Conservation (phyloP, 2,888 invertebrate species). For the Timema podura region DNA sequence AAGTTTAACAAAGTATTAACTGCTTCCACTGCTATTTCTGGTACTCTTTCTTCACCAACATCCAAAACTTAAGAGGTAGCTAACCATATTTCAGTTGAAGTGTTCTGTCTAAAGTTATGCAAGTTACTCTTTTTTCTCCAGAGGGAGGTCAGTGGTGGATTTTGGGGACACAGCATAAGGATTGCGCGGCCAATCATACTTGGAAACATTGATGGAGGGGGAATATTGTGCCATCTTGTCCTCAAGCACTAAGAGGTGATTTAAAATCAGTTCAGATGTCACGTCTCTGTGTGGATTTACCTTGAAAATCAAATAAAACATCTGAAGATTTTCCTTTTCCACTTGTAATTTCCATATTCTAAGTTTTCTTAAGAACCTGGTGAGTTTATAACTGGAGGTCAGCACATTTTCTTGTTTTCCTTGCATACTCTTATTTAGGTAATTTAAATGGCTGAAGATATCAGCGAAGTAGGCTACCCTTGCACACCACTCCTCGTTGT, state of each 20-base stretch:
- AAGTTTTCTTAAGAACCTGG: no score
- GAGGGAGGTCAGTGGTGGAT: no score
- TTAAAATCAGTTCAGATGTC: neutral
- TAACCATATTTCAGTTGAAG: slow-evolving; percentile 14
- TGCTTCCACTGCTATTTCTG: slow-evolving; percentile 9
- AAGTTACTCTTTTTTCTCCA: no score
- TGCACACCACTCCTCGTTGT: no score
- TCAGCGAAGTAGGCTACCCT: neutral
- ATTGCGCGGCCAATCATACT: slow-evolving; percentile 10
- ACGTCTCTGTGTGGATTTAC: neutral
- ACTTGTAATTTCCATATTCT: neutral
- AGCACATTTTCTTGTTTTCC: slow-evolving; percentile 5
- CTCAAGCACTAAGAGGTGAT: neutral
- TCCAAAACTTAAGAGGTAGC: slow-evolving; percentile 6
- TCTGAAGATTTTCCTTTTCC: neutral
- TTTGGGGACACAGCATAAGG: slow-evolving; percentile 14
- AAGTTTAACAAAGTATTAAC: no score
- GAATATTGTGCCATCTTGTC: slow-evolving; percentile 5
- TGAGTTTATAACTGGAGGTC: neutral
- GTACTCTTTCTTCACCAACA: slow-evolving; percentile 13
- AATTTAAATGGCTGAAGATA: neutral
- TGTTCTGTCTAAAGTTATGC: neutral
- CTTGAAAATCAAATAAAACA: neutral
- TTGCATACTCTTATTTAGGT: no score
- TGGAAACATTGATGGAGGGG: neutral